These are phyloP conservation scores for Danio aesculapii DNA, from an alignment of 2,797 vertebrate genomes.

Conservation along the genomic window DNA sequence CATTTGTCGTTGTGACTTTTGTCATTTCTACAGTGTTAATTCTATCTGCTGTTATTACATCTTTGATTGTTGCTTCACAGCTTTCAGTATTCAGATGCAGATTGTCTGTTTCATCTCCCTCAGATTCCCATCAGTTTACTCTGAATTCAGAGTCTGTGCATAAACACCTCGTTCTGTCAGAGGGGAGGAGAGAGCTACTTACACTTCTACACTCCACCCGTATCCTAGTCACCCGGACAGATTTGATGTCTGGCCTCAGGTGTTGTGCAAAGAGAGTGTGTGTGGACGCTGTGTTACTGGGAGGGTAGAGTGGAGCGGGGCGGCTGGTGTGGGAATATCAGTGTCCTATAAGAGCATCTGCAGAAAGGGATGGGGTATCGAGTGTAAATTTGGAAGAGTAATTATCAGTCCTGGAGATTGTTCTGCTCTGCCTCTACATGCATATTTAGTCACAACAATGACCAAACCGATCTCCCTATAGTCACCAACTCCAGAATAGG, in stretches of 20 bases:
- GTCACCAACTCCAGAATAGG: not conserved
- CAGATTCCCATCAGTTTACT: conserved; percentile 15
- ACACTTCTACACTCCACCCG: not conserved
- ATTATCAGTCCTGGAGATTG: conserved; percentile 34
- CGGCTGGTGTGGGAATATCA: conserved; percentile 2
- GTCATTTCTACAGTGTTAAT: too few species aligned
- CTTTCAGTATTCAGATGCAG: too few species aligned
- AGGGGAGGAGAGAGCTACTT: not conserved
- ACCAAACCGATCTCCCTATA: too few species aligned
- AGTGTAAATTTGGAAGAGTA: conserved; percentile 20
- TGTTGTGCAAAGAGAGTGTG: conserved; percentile 33
- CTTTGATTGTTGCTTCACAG: too few species aligned
- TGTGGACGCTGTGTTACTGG: conserved; percentile 39
- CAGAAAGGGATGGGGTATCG: conserved; percentile 11
- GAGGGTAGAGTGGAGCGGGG: conserved; percentile 36
- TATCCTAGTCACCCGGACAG: conserved; percentile 12
- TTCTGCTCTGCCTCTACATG: not conserved
- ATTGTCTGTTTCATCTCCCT: not conserved
- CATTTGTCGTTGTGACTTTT: too few species aligned
- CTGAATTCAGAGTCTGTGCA: conserved; percentile 26
- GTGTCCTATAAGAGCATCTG: conserved; percentile 34
- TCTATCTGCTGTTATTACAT: too few species aligned
- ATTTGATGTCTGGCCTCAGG: conserved; percentile 33
- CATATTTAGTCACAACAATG: conserved; percentile 24
- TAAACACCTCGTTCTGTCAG: not conserved